These are phyloP conservation scores for Bungarus multicinctus DNA, from an alignment of 2,113 vertebrate genomes.

Conservation along the genomic window DNA sequence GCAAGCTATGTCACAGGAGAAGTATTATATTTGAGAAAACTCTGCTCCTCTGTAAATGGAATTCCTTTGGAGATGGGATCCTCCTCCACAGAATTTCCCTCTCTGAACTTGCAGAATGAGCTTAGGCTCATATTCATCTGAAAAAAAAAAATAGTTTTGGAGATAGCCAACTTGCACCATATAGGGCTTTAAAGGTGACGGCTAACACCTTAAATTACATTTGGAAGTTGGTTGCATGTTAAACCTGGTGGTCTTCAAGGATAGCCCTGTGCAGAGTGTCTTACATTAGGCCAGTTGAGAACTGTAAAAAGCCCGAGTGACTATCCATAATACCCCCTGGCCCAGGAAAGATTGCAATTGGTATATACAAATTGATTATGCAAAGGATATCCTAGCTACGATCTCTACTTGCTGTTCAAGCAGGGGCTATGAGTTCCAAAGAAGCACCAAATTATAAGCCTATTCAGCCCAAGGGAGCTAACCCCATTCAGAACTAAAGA, in stretches of 20 bases:
- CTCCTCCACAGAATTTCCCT: neutral
- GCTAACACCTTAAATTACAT: too few relatives aligned
- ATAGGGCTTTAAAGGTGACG: too few relatives aligned
- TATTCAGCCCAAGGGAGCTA: neutral
- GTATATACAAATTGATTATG: neutral
- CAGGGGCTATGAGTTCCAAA: neutral
- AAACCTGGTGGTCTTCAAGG: too few relatives aligned
- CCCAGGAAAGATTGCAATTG: neutral
- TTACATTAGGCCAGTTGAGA: neutral
- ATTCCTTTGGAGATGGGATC: neutral
- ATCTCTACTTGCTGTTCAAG: neutral
- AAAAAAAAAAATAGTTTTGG: too few relatives aligned
- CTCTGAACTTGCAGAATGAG: too few relatives aligned
- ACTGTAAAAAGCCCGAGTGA: neutral
- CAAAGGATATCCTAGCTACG: neutral
- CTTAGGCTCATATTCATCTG: too few relatives aligned
- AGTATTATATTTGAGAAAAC: too few relatives aligned
- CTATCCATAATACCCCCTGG: neutral
- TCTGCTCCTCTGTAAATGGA: too few relatives aligned
- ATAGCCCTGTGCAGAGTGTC: neutral
- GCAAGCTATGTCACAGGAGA: too few relatives aligned
- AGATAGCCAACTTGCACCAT: too few relatives aligned
- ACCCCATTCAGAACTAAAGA: neutral
- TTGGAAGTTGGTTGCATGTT: too few relatives aligned
- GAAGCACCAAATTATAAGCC: neutral